These are phyloP conservation scores for Formica selysi DNA, from an alignment of 1,140 invertebrate genomes.

Conservation along the genomic window DNA sequence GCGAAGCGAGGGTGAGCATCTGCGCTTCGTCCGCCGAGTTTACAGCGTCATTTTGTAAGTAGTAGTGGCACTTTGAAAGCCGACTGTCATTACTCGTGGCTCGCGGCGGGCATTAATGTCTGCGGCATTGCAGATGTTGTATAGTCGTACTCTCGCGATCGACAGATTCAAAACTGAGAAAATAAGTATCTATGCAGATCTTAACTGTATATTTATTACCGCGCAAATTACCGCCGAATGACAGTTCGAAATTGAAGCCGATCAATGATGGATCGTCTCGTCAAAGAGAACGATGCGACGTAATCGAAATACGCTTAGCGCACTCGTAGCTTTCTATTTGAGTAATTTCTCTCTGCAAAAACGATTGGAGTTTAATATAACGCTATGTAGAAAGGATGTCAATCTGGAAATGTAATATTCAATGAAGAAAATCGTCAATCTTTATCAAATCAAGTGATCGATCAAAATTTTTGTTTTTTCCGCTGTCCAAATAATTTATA, in stretches of 20 bases:
- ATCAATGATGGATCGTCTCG: conserved; percentile 8
- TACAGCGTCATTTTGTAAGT: conserved; percentile 56
- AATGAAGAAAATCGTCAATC: conserved; percentile 8
- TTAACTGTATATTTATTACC: neutral
- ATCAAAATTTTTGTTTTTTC: neutral
- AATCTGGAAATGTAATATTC: conserved; percentile 21
- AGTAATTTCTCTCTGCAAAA: neutral
- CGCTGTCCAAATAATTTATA: too few relatives aligned
- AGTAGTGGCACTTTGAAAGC: conserved; percentile 18
- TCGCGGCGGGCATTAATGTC: conserved; percentile 1
- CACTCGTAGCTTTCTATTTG: neutral
- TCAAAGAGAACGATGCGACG: neutral
- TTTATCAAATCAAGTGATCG: neutral
- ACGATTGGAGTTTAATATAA: neutral
- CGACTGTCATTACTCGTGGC: conserved; percentile 23
- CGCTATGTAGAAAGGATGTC: neutral
- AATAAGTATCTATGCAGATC: neutral
- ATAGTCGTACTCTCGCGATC: neutral
- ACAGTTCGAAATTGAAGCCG: conserved; percentile 37
- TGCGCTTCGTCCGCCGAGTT: conserved; percentile 23
- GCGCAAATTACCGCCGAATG: neutral
- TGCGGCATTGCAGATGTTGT: neutral
- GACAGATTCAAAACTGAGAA: neutral
- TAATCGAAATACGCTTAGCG: conserved; percentile 26
- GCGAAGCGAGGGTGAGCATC: conserved; percentile 31